Conservation (phyloP, 2,797 vertebrate species). For the Chiloscyllium punctatum region DNA sequence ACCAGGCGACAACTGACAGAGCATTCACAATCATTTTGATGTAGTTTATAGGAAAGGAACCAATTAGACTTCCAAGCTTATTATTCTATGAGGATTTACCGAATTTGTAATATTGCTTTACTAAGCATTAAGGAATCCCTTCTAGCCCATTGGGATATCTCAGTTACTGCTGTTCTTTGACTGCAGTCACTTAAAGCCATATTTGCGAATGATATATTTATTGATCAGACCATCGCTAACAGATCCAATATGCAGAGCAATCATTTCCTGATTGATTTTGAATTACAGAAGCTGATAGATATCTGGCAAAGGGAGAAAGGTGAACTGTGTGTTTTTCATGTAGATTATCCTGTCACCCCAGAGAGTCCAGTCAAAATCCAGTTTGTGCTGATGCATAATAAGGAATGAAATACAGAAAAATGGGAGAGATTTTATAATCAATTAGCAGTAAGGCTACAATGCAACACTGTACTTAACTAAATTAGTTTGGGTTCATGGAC, state of each 20-base stretch:
- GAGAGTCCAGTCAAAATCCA: not conserved
- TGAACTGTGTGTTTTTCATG: not conserved
- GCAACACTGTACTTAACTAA: not conserved
- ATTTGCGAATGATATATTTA: constrained; percentile 7
- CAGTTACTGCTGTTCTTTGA: not conserved
- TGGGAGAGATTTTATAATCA: not conserved
- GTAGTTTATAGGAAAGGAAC: not conserved
- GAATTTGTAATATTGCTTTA: not conserved
- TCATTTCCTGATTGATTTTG: not conserved
- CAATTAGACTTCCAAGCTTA: not conserved
- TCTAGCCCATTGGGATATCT: not conserved
- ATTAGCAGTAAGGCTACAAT: not conserved
- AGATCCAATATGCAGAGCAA: not conserved
- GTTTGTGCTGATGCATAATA: not conserved
- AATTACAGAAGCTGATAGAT: not conserved
- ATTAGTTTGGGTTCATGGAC: not conserved
- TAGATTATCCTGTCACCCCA: not conserved
- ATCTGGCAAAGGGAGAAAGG: not conserved
- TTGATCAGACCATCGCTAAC: not conserved
- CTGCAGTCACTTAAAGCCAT: not conserved
- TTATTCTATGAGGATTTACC: not conserved
- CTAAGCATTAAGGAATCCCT: not conserved
- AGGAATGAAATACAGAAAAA: not conserved
- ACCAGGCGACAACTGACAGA: not conserved
- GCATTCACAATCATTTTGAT: not conserved